Evolutionary conservation across 2,113 vertebrate species (phyloP), one percentile per base, ranked within the genome.

Genomic region (Protobothrops flavoviridis): DNA sequence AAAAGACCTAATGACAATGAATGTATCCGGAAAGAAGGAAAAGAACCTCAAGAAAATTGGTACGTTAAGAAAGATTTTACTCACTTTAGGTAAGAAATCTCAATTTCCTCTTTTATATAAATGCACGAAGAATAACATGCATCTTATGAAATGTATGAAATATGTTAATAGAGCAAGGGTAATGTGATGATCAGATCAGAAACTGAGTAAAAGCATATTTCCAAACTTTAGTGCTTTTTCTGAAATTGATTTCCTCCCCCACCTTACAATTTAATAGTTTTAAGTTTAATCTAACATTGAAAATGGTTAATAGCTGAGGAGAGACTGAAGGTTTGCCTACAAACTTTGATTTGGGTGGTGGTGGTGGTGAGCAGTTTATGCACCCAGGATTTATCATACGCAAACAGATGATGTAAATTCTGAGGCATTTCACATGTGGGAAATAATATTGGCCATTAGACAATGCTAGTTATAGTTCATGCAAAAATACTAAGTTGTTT

Each of bases 51-150:
- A 98, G 95, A 97, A 97, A 95, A 98, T 98, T 92, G 98, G 98
- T 96, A 97, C 97, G 92, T 95, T 98, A 97, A 98, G 99, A 97
- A 97, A 99, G 97, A 98, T 98, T 96, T 98, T 99, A 59, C 97
- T 99, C 95, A 98, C 98, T 96, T 95, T 99, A 96, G 99, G 99
- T 99, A 98, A 98, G 98, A 96, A 95, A 69, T 94, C 1, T 0
- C 90, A 0, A 91, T 95, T n/a, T 95, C 91, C 95, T 15, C 95
- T 95, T 43, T 81, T 81, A 43, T 81, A 21, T 10, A 81, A 81
- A 33, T 81, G 39, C 7, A 43, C 7, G 9, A 81, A 81, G 7
- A 43, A 6, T 43, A 81, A 43, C 43, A 43, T 81, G 17, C 74
- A 81, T 81, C 17, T 81, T 81, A 20, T 81, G 74, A 81, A 23